Conservation (phyloP, 2,888 invertebrate genomes). For the Nipponacmea schrenckii region DNA sequence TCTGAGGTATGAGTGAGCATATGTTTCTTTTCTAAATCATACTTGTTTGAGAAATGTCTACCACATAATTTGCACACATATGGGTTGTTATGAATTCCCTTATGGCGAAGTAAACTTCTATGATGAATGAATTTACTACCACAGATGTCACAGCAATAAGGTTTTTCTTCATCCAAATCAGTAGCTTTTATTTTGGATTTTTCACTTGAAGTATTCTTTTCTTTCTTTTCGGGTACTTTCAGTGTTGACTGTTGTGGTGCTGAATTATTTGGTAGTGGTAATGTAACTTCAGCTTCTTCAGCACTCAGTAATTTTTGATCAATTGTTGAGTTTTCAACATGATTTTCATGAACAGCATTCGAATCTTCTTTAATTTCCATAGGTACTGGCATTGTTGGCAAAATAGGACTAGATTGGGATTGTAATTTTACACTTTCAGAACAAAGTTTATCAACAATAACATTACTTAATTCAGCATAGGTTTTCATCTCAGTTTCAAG, state of each 20-base stretch:
- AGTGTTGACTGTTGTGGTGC: background rate
- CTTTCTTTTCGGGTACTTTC: background rate
- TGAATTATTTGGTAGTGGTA: background rate
- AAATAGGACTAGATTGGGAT: background rate
- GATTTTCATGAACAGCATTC: background rate
- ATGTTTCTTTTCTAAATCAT: slow-evolving; percentile 5
- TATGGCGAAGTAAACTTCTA: slow-evolving; percentile 2
- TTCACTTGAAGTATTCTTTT: background rate
- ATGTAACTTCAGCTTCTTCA: background rate
- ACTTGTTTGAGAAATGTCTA: slow-evolving; percentile 5
- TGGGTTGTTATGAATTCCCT: background rate
- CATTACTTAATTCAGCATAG: slow-evolving; percentile 4
- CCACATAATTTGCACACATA: slow-evolving; percentile 4
- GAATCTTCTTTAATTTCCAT: background rate
- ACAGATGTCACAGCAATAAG: slow-evolving; percentile 1
- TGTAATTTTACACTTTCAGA: slow-evolving; percentile 7
- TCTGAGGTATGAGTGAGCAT: slow-evolving; percentile 2
- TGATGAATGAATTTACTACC: slow-evolving; percentile 5
- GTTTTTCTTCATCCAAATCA: background rate
- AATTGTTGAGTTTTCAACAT: background rate
- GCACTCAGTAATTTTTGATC: background rate
- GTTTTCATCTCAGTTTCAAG: slow-evolving; percentile 4
- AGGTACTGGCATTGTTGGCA: background rate
- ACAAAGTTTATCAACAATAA: slow-evolving; percentile 7
- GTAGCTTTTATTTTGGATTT: background rate